phyloP scores from a whole-genome alignment of 2,797 vertebrate species.

The Ibycter americanus region DNA sequence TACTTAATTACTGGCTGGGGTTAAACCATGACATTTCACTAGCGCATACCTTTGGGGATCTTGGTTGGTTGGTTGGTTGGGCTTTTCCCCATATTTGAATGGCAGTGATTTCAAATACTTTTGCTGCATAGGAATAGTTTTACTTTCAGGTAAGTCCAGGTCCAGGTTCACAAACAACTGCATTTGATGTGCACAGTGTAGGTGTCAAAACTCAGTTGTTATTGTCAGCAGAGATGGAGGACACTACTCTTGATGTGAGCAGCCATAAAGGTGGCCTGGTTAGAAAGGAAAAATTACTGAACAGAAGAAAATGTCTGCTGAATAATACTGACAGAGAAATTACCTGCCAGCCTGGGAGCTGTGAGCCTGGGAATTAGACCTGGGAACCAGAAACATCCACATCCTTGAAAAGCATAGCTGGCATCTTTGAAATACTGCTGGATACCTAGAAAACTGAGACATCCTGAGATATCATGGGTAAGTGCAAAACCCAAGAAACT shows the following conservation, averaged over 20 bases:
- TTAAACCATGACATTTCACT: too few relatives aligned
- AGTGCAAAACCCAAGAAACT: not conserved
- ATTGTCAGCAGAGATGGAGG: not conserved
- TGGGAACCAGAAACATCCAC: not conserved
- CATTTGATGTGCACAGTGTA: not conserved
- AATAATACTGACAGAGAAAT: not conserved
- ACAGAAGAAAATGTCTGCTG: not conserved
- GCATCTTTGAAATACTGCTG: not conserved
- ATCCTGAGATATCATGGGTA: not conserved
- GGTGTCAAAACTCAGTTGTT: not conserved
- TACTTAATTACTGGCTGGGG: too few relatives aligned
- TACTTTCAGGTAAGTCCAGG: not conserved
- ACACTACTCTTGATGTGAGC: not conserved
- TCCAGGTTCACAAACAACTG: not conserved
- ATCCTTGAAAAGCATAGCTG: not conserved
- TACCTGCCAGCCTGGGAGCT: not conserved
- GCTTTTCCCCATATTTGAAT: not conserved
- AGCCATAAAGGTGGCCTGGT: not conserved
- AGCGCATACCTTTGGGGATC: accelerated
- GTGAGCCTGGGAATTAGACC: not conserved
- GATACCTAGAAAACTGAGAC: not conserved
- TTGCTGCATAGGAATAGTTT: not conserved
- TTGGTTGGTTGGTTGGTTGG: not conserved
- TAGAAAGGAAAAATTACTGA: not conserved
- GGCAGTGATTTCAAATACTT: not conserved